These are phyloP conservation scores for Hydrolagus colliei DNA, from an alignment of 2,797 vertebrate genomes.

Conservation along the genomic window DNA sequence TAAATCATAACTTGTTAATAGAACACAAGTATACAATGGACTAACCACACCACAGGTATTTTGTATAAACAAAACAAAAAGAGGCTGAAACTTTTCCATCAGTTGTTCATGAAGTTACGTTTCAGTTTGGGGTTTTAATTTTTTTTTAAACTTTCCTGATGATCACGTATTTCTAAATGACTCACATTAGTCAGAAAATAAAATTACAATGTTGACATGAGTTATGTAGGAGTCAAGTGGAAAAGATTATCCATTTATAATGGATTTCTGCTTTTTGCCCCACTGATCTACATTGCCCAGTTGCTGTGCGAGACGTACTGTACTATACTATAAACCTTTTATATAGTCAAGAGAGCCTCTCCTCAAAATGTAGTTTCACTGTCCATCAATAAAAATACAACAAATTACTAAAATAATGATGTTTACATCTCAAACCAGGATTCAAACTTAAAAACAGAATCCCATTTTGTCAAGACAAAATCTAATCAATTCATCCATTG, in stretches of 20 bases:
- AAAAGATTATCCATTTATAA: not conserved
- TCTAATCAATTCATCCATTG: not conserved
- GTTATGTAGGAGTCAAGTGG: not conserved
- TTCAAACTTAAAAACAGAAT: not conserved
- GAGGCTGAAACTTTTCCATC: not conserved
- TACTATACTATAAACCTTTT: not conserved
- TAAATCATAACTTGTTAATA: too few relatives aligned
- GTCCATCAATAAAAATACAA: not conserved
- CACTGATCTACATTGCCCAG: not conserved
- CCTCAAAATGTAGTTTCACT: not conserved
- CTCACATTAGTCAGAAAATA: not conserved
- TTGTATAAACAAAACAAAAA: not conserved
- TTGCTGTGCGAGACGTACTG: not conserved
- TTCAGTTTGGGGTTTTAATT: not conserved
- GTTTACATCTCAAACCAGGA: not conserved
- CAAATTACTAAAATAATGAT: not conserved
- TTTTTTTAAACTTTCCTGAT: not conserved
- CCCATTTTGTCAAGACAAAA: not conserved
- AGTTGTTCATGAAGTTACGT: not conserved
- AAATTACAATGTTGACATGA: not conserved
- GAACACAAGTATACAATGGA: too few relatives aligned
- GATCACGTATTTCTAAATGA: not conserved
- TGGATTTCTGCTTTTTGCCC: not conserved
- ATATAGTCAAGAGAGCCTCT: not conserved
- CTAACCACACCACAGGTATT: not conserved